Conservation (phyloP, 2,113 vertebrate species). For the Podarcis raffonei region DNA sequence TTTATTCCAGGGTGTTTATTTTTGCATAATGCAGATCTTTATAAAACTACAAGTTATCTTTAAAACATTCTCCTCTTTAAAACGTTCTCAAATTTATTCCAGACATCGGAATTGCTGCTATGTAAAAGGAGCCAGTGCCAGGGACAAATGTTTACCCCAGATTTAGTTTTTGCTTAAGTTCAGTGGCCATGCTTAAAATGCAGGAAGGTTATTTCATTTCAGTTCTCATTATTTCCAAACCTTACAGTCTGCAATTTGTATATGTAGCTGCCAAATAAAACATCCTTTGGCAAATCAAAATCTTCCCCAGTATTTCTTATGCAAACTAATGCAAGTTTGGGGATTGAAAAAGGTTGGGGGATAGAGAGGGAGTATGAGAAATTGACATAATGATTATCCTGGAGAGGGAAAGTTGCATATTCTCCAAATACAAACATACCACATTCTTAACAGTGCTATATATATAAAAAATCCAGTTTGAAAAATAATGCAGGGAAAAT, state of each 20-base stretch:
- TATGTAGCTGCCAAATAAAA: constrained; percentile 37
- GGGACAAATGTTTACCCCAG: constrained; percentile 17
- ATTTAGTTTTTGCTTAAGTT: constrained; percentile 30
- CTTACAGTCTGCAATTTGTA: constrained; percentile 22
- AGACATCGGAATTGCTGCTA: constrained; percentile 34
- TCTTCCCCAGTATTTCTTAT: constrained; percentile 7
- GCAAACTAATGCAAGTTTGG: neutral
- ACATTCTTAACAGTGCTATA: neutral
- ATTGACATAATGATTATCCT: constrained; percentile 20
- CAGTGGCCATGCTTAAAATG: constrained; percentile 40
- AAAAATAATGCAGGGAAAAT: constrained; percentile 1
- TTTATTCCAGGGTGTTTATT: neutral
- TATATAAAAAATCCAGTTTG: neutral
- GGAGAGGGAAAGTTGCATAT: neutral
- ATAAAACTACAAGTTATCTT: constrained; percentile 19
- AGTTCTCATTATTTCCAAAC: constrained; percentile 40
- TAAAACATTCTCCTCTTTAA: neutral
- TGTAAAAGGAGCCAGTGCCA: constrained; percentile 26
- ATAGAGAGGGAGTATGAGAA: neutral
- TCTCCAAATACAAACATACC: neutral
- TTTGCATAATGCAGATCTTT: neutral
- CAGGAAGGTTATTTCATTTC: constrained; percentile 38
- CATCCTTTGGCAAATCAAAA: constrained; percentile 39
- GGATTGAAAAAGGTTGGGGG: neutral
- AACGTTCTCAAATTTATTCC: neutral